These are phyloP conservation scores for Synergus laeviventris DNA, from an alignment of 2,888 invertebrate species.

Conservation along the genomic window DNA sequence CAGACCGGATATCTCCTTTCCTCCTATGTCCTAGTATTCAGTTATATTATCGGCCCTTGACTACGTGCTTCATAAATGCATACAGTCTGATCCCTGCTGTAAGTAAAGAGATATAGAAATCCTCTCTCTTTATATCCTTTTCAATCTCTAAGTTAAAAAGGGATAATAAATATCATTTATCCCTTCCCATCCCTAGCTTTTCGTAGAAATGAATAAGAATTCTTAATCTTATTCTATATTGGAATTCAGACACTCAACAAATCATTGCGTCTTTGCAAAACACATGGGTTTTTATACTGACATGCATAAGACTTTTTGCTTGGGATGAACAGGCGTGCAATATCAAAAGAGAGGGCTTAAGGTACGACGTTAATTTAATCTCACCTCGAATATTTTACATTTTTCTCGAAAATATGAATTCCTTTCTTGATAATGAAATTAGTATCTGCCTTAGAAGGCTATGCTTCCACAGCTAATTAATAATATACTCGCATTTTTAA, in stretches of 20 bases:
- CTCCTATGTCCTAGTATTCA: slow-evolving; percentile 52
- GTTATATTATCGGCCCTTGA: slow-evolving; percentile 56
- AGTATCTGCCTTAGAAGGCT: not conserved
- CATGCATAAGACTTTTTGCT: not conserved
- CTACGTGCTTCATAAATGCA: slow-evolving; percentile 54
- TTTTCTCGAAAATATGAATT: not conserved
- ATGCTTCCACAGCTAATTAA: not conserved
- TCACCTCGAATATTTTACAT: not conserved
- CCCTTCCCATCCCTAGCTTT: too few relatives aligned
- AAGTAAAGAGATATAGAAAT: not conserved
- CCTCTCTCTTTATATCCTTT: too few relatives aligned
- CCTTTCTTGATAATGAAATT: not conserved
- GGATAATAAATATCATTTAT: too few relatives aligned
- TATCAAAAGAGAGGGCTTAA: not conserved
- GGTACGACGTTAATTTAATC: not conserved
- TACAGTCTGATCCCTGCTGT: not conserved
- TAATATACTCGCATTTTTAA: not conserved
- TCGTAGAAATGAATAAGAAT: too few relatives aligned
- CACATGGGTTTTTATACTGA: not conserved
- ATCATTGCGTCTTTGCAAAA: not conserved
- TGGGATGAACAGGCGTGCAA: not conserved
- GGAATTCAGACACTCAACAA: not conserved
- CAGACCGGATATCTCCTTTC: slow-evolving; percentile 33
- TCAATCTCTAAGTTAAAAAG: not conserved
- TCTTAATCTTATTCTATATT: too few relatives aligned